A percentile compares a stretch with the other conserved stretches of the same genome.
phyloP scores from a whole-genome alignment of 2,797 vertebrate genomes.

The Danio tinwini region DNA sequence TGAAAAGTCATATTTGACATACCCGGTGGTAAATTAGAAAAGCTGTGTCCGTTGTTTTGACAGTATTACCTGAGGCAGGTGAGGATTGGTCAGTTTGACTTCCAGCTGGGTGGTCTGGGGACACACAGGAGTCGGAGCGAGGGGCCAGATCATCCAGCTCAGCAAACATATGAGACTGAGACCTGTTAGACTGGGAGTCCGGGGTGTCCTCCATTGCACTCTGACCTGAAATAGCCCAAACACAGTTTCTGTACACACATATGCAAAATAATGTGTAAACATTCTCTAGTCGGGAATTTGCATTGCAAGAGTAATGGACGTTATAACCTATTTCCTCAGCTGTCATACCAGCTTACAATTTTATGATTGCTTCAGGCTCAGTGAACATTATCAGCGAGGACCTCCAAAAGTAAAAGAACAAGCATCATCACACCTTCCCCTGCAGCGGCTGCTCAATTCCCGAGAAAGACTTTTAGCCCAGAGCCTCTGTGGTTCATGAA shows the following conservation, averaged over 20 bases:
- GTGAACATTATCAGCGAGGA: background rate
- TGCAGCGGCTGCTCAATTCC: background rate
- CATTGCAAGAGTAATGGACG: background rate
- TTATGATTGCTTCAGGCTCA: background rate
- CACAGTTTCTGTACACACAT: background rate
- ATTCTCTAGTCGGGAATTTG: background rate
- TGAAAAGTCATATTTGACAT: background rate
- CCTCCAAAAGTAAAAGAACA: background rate
- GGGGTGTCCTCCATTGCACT: constrained; percentile 53
- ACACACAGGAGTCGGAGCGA: constrained; percentile 65
- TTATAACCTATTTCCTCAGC: constrained; percentile 2
- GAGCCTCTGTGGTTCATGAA: background rate
- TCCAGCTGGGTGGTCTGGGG: constrained; percentile 59
- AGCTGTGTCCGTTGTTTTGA: background rate
- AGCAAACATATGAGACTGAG: constrained; percentile 69
- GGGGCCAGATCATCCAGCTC: constrained; percentile 74
- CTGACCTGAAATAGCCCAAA: constrained; percentile 64
- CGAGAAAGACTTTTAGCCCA: background rate
- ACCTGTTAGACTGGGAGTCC: constrained; percentile 68
- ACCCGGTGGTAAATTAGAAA: background rate
- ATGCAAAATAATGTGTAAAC: background rate
- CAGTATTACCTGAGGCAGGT: constrained; percentile 67
- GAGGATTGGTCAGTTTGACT: constrained; percentile 60
- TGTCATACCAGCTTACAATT: background rate
- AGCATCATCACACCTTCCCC: constrained; percentile 5